Base-by-base conservation (phyloP, 1,140 invertebrate genomes). In the Papilio glaucus region DNA sequence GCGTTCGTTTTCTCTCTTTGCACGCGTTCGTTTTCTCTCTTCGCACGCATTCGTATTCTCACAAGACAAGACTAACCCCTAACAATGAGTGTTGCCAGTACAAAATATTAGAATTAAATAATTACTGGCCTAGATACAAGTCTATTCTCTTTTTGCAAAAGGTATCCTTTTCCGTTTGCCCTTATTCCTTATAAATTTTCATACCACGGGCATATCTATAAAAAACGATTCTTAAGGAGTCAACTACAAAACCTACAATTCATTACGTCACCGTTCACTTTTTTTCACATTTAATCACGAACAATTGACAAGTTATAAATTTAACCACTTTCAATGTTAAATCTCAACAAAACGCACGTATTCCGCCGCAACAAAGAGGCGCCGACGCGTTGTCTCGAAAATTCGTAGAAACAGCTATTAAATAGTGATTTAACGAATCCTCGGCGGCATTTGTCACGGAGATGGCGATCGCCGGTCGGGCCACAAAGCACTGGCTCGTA, bases 371-470 rank as follows among this genome's bases (percentile, higher is more conserved):
- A 53, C 49, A 38, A 63, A 63, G 61, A 21, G 29, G 37, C 29
- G 61, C 61, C 61, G 61, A 63, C 61, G 33, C 61, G 45, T 29
- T 26, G 37, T 65, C 72, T 26, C 68, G 70, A 72, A 76, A 73
- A 57, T 70, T 45, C 33, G 15, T 29, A 41, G 60, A 67, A 63
- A 63, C 61, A 63, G 63, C 75, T 73, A 76, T 77, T 76, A 79
- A 79, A 79, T 41, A 71, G 72, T 75, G 62, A 71, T 79, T 79
- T 73, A 77, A 77, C 21, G 68, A 75, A 60, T 74, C 70, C 53
- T 53, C 67, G 62, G 41, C 33, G 60, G 41, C 76, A 81, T 83
- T 85, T 81, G 80, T 80, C 76, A 79, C 69, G 77, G 76, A 42
- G 45, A 42, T 37, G 57, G 24, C 9, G 69, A 68, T 65, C 68